A percentile compares a stretch with the other conserved stretches of the same genome.
These are phyloP conservation scores for Ichneumoninae sp. DNA, from an alignment of 2,888 invertebrate genomes.

Conservation along the genomic window DNA sequence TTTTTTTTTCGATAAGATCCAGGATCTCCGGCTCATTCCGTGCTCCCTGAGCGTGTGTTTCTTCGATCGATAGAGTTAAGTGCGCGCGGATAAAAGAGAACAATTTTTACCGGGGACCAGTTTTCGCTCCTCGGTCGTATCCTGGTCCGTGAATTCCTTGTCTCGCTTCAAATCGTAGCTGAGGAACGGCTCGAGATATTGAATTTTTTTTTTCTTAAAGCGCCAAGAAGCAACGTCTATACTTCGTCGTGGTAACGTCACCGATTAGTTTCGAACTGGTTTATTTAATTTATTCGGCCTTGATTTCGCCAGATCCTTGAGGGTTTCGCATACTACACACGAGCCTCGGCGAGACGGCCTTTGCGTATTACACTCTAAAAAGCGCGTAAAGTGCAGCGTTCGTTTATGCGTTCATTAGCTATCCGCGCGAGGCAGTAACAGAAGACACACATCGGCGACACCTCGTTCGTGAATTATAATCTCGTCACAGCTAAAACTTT, in stretches of 20 bases:
- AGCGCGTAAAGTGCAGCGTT: constrained; percentile 1
- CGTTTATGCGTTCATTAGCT: constrained; percentile 13
- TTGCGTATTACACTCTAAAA: constrained; percentile 5
- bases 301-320: constrained; percentile 55
- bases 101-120: neutral
- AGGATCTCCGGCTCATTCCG: neutral
- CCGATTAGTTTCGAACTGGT: constrained; percentile 59
- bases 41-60: neutral
- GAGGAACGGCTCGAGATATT: neutral
- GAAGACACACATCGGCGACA: neutral
- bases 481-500: constrained; percentile 26
- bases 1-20: neutral
- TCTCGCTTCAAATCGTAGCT: constrained; percentile 16
- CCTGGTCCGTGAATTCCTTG: constrained; percentile 12
- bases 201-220: constrained; percentile 7
- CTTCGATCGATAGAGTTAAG: neutral
- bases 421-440: neutral
- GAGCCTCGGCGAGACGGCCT: neutral
- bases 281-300: constrained; percentile 63
- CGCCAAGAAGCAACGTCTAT: neutral
- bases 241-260: constrained; percentile 36
- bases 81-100: neutral
- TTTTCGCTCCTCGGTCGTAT: constrained; percentile 4
- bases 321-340: constrained; percentile 36
- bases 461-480: constrained; percentile 17